Evolutionary conservation across 2,888 invertebrate species (phyloP), one percentile per base, ranked within the genome.

Genomic region (Lycophotia porphyrea): DNA sequence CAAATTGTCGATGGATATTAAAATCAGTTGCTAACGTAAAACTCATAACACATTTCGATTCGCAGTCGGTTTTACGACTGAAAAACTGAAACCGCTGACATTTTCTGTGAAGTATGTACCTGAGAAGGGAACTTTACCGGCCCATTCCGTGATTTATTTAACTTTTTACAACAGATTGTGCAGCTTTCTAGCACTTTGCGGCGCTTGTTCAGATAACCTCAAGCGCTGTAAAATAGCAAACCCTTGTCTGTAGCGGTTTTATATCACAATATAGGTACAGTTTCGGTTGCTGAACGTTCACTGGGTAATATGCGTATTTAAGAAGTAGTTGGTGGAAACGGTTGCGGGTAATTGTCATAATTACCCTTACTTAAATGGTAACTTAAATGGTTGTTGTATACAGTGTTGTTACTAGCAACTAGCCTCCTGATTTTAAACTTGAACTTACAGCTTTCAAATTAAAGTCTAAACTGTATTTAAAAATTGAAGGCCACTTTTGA

Each of bases 111-210:
- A 69, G 68, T 63, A 52, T 39, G 31, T 27, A 67, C 67, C 34
- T 66, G 73, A 47, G n/a, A 60, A 64, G 1, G 2, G 2, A 64
- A 71, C 64, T 71, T 77, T 63, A 11, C n/a, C 9, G 24, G 60
- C 42, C 52, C 24, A 60, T 64, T 47, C 15, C 18, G 27, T n/a
- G 44, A 82, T 82, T 80, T 67, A 77, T 77, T 71, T 68, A 52
- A 58, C 42, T 80, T 71, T 82, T 77, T 60, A 77, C 49, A 44
- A 65, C 18, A 31, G 63, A 47, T 71, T 68, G 18, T 66, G 18
- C 44, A 58, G 71, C 44, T 68, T 71, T 63, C n/a, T 70, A 70
- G 55, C 31, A 76, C 65, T 82, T 82, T 68, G 5, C 49, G 63
- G 47, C 24, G n/a, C 39, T 66, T 76, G n/a, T 36, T 67, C n/a